A percentile compares a stretch with the other conserved stretches of the same genome.
Conservation (phyloP, 1,140 invertebrate genomes). For the Lordiphosa clarofinis region DNA sequence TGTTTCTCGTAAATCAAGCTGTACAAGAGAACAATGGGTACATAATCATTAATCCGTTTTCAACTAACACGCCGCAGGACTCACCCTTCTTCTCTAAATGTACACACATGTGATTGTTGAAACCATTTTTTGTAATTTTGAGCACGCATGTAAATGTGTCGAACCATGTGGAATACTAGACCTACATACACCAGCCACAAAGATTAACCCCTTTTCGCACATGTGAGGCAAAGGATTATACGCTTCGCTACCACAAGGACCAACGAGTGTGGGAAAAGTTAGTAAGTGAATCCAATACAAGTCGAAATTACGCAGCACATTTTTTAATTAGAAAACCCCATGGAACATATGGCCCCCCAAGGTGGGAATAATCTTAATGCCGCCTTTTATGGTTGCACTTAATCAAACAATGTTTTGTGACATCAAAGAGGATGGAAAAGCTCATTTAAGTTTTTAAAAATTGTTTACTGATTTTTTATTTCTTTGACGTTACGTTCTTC, state of each 20-base stretch:
- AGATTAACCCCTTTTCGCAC: conserved; percentile 50
- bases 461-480: conserved; percentile 68
- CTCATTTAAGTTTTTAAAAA: conserved; percentile 50
- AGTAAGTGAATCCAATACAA: conserved; percentile 51
- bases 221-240: conserved; percentile 46
- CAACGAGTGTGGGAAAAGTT: conserved; percentile 12
- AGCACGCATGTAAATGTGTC: conserved; percentile 30
- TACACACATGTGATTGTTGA: conserved; percentile 45
- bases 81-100: background rate
- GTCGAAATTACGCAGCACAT: conserved; percentile 9
- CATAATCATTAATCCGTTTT: conserved; percentile 23
- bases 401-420: conserved; percentile 31
- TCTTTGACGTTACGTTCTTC: conserved; percentile 63
- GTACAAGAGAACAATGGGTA: conserved; percentile 3
- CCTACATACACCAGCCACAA: conserved; percentile 25
- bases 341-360: background rate
- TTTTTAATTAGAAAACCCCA: conserved; percentile 56
- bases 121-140: conserved; percentile 53
- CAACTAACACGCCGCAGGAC: background rate
- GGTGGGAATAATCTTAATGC: conserved; percentile 1
- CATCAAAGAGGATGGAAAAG: conserved; percentile 15
- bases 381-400: conserved; percentile 36
- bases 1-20: conserved; percentile 20
- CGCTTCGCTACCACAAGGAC: conserved; percentile 30
- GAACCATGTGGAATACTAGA: conserved; percentile 37